phyloP scores from a whole-genome alignment of 2,888 invertebrate genomes.

The Macrosoma leucophasiata region DNA sequence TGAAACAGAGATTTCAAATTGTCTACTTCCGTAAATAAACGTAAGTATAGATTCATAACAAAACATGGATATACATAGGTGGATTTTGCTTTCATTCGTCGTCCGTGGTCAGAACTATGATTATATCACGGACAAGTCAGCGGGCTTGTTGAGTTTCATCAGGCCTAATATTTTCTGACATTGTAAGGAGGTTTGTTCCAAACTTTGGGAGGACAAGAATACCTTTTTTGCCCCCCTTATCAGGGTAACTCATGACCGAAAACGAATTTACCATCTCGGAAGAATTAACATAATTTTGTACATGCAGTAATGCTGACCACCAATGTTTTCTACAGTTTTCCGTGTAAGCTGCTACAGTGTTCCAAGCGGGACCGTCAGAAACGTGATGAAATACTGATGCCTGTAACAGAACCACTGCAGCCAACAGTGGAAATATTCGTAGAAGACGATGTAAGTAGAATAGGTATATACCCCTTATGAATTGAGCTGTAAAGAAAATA shows the following conservation, averaged over 20 bases:
- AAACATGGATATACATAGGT: no score
- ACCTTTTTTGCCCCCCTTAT: not conserved
- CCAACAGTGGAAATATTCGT: slow-evolving; percentile 46
- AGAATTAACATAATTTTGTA: slow-evolving; percentile 63
- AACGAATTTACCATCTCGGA: slow-evolving; percentile 32
- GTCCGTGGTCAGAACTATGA: not conserved
- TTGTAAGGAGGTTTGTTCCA: no score
- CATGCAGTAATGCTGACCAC: slow-evolving; percentile 66
- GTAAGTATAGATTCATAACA: not conserved
- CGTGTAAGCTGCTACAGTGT: slow-evolving; percentile 42
- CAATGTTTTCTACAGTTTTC: slow-evolving; percentile 55
- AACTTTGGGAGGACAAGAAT: no score
- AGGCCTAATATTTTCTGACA: not conserved
- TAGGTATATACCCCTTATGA: slow-evolving; percentile 36
- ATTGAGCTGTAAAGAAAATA: slow-evolving; percentile 35
- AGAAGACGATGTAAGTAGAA: slow-evolving; percentile 44
- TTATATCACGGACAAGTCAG: not conserved
- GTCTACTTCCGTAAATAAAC: not conserved
- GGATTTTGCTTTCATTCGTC: no score
- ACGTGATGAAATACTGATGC: slow-evolving; percentile 39
- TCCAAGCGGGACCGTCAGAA: slow-evolving; percentile 54
- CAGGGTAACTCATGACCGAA: not conserved
- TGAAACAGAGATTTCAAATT: not conserved
- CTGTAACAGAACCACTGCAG: slow-evolving; percentile 37
- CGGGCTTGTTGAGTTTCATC: not conserved